Base-by-base conservation (phyloP, 1,140 invertebrate genomes). In the Zeugodacus cucurbitae region DNA sequence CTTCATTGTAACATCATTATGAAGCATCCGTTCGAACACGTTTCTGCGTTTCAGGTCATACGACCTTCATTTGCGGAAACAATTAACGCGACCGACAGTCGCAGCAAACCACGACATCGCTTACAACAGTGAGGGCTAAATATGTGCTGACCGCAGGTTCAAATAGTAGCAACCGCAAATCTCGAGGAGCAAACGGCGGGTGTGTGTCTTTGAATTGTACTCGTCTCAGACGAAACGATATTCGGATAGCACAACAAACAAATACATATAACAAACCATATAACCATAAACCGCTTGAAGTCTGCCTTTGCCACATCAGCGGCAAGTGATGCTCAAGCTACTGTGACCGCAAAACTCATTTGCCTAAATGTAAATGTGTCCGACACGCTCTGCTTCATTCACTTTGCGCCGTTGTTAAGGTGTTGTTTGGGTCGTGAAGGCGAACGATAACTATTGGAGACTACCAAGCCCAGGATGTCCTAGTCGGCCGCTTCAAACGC, bases 321-420 rank as follows among this genome's bases (percentile, higher is more conserved):
- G n/a, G n/a, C n/a, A n/a, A n/a, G n/a, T n/a, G n/a, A n/a, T n/a
- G n/a, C n/a, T 44, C 74, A 82, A 82, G 41, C 74, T 82, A 82
- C 74, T 82, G 74, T 82, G 41, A 82, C 74, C 74, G 74, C 74
- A 82, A 82, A 54, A 82, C 41, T 82, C 74, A 82, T 82, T 82
- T 82, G 74, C 11, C 41, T 29, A 82, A 82, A 82, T 82, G 74
- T 82, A 82, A 82, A 82, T 82, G 74, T 82, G 74, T n/a, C 74
- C 74, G 74, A 48, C n/a, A 82, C 74, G 74, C 74, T 82, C 74
- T 82, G 74, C 74, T 82, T 48, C 20, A 82, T 82, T 82, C 74
- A 82, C 74, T 44, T 82, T 82, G 37, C 48, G n/a, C n/a, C 8
- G 74, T 22, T 5, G 41, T 82, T 48, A 82, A n/a, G n/a, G n/a